phyloP scores from a whole-genome alignment of 2,797 vertebrate genomes.

The Rhabdophis nuchalis region DNA sequence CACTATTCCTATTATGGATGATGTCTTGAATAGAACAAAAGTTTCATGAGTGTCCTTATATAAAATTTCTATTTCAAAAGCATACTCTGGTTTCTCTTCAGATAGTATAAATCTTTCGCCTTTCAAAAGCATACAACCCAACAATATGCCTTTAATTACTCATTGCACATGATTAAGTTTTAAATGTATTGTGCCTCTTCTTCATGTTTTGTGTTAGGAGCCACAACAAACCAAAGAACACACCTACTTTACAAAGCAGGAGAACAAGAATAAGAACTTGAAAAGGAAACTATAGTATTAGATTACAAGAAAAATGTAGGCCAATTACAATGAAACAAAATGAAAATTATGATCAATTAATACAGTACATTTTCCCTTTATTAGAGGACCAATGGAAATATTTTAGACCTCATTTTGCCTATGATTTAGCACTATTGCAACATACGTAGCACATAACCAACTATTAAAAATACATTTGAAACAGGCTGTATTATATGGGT shows the following conservation, averaged over 20 bases:
- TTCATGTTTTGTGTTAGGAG: constrained; percentile 28
- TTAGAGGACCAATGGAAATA: background rate
- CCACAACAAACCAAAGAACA: constrained; percentile 58
- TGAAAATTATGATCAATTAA: constrained; percentile 24
- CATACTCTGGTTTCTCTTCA: too few relatives aligned
- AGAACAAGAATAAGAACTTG: constrained; percentile 30
- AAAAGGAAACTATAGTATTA: constrained; percentile 6
- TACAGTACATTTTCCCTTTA: constrained; percentile 2
- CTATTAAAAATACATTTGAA: constrained; percentile 9
- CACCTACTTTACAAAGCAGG: constrained; percentile 26
- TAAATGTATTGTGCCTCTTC: constrained; percentile 31
- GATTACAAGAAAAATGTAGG: constrained; percentile 33
- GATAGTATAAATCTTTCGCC: too few relatives aligned
- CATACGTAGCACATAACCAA: background rate
- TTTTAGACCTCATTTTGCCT: background rate
- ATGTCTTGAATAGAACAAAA: background rate
- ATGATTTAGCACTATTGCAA: background rate
- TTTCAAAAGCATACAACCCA: constrained; percentile 16
- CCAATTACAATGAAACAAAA: constrained; percentile 30
- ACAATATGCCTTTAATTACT: constrained; percentile 49
- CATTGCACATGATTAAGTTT: background rate
- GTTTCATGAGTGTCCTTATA: constrained; percentile 11
- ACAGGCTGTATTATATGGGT: background rate
- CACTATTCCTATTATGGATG: background rate
- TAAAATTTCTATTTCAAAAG: constrained; percentile 17